These are phyloP conservation scores for Lucilia sericata DNA, from an alignment of 1,140 invertebrate species.

Conservation along the genomic window DNA sequence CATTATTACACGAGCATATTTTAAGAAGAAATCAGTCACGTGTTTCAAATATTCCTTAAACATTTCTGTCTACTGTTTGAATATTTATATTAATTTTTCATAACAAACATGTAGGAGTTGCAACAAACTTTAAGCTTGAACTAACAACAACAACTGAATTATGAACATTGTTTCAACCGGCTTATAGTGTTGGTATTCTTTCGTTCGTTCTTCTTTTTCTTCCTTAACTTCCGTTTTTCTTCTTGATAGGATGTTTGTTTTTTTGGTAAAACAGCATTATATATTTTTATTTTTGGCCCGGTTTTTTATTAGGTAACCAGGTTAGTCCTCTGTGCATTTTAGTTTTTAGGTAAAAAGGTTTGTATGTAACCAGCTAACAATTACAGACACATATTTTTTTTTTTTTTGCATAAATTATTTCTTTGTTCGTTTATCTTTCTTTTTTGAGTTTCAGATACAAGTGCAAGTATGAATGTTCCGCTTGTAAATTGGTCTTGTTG, in stretches of 20 bases:
- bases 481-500: not conserved
- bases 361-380: no score
- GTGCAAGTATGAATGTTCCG: not conserved
- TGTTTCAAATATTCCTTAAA: slow-evolving; percentile 12
- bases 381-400: not conserved
- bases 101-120: slow-evolving; percentile 13
- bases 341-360: no score
- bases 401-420: not conserved
- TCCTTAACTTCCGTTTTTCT: slow-evolving; percentile 23
- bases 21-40: slow-evolving; percentile 1
- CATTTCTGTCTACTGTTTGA: not conserved
- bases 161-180: not conserved
- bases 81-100: not conserved
- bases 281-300: not conserved
- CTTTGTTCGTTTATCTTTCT: not conserved
- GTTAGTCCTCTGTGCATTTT: no score
- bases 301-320: not conserved
- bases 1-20: not conserved
- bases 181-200: not conserved
- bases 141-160: not conserved
- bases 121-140: not conserved
- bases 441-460: not conserved
- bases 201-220: not conserved
- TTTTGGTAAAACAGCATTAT: not conserved
- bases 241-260: not conserved